Conservation (phyloP, 2,113 vertebrate genomes). For the Felis catus region F.catus_Fca126_mat1.0 CM031420.1:134569501-134570000, state of each 20-base stretch:
- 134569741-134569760: background rate
- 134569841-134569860: background rate
- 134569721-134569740: background rate
- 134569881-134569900: background rate
- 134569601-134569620: background rate
- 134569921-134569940: background rate
- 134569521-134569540: background rate
- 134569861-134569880: background rate
- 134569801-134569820: background rate
- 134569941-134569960: background rate
- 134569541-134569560: background rate
- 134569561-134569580: background rate
- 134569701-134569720: background rate
- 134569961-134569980: background rate
- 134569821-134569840: background rate
- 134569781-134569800: background rate
- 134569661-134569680: background rate
- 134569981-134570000: background rate
- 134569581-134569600: background rate
- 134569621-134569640: background rate
- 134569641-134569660: slow-evolving; percentile 11
- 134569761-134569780: background rate
- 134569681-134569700: background rate
- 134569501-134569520: background rate
- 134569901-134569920: background rate